Base-by-base conservation (phyloP, 2,113 vertebrate species). In the Peromyscus leucopus region DNA sequence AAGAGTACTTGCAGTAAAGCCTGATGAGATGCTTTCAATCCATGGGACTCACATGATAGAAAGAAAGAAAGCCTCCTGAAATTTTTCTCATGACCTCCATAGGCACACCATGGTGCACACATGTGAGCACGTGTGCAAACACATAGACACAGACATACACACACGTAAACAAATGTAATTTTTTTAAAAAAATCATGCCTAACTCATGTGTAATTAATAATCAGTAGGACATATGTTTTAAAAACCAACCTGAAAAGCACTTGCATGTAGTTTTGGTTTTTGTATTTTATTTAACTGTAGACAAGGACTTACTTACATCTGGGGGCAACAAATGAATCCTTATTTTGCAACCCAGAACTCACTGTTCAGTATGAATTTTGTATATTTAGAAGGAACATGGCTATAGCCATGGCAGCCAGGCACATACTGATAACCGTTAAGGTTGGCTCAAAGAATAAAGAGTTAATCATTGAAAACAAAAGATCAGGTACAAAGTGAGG, bases 241-340 rank as follows among this genome's bases (percentile, higher is more conserved):
- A 96, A 96, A 87, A 55, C 6, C 19, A 80, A 90, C 12, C 57
- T 95, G 22, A 88, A 72, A 36, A n/a, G 31, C 31, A 71, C 46
- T 51, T 51, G 31, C 51, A 26, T 55, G 19, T 55, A 31, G 3
- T 71, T 71, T 83, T 61, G 51, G 17, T 22, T 33, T 36, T 80
- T 57, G 17, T 55, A 59, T n/a, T 59, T 86, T 65, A 28, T 67
- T 71, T 71, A n/a, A 51, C 46, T 71, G 19, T 67, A 12, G 61
- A 87, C 31, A 36, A 69, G 48, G 42, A 87, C 42, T 48, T 48
- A 51, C 46, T 10, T 51, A 9, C 10, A 71, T 69, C 28, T 36
- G 5, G 46, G 9, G 65, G 19, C 31, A 87, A 22, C 46, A 71
- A 71, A 51, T 71, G 42, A 88, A 71, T 55, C 21, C 11, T 36